Evolutionary conservation across 1,140 invertebrate species (phyloP).

Genomic region (Polypedilum vanderplanki): DNA sequence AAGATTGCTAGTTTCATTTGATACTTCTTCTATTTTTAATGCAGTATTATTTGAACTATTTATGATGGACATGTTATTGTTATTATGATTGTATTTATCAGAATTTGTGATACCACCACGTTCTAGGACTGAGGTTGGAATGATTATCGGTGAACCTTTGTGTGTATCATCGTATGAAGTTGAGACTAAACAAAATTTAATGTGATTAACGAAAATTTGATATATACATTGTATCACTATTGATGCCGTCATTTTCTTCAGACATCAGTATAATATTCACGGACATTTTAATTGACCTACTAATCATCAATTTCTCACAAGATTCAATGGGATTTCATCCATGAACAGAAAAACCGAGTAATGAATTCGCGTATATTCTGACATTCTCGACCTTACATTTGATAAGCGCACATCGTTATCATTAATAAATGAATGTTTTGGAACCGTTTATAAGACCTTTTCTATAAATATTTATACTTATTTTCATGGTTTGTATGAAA

Average conservation of each 20-base stretch:
- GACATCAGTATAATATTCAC: no score
- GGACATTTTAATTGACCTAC: background rate
- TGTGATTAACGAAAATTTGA: background rate
- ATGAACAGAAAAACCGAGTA: background rate
- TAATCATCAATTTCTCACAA: no score
- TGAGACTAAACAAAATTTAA: background rate
- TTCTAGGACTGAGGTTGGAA: slow-evolving; percentile 12
- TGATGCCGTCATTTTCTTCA: no score
- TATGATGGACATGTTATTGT: background rate
- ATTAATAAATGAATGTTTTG: slow-evolving; percentile 22
- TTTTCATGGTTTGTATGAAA: no score
- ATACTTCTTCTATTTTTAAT: slow-evolving; percentile 9
- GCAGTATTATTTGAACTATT: background rate
- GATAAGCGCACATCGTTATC: background rate
- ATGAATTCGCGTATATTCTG: background rate
- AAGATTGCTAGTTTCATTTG: slow-evolving; percentile 16
- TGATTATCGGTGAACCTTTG: background rate
- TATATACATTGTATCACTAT: no score
- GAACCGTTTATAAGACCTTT: slow-evolving; percentile 23
- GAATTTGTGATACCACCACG: background rate
- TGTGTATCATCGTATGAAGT: background rate
- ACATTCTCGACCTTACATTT: background rate
- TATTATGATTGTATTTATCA: slow-evolving; percentile 11
- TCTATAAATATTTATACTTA: slow-evolving; percentile 23
- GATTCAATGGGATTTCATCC: background rate